Evolutionary conservation across 2,888 invertebrate genomes (phyloP), one percentile per base, ranked within the genome.

Genomic region (Leptinotarsa haldemani): DNA sequence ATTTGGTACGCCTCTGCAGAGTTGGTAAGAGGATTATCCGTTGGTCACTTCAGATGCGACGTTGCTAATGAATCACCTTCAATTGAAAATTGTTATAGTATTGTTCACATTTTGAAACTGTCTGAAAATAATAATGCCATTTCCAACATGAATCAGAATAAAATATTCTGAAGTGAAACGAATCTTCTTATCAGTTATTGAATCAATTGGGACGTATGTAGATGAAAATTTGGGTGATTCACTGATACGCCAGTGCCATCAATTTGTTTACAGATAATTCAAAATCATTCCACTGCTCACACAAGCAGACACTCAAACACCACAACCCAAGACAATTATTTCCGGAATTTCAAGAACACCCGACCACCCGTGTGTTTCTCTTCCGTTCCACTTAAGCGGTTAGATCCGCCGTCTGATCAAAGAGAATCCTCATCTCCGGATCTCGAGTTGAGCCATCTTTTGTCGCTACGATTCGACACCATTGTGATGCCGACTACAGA

Each of bases 371-470:
- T 61, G 61, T 61, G 40, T 61, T 61, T 73, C 73, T 56, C 50
- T 65, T 73, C 66, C 70, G 65, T 73, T 70, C 50, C 61, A 73
- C 66, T 70, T 66, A 73, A 64, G 56, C 64, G 58, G 69, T 58
- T 61, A 65, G 58, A 69, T 73, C 69, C 69, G 50, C 16, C 65
- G 65, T 65, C 65, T 73, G 73, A 65, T 69, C 73, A 65, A 69
- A 73, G 65, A 40, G 65, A 69, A 73, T 73, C 25, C 47, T 40
- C 53, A 58, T 73, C 61, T 65, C 61, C 50, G 52, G 61, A 30
- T 61, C 61, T n/a, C 13, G 20, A 40, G 40, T 61, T 58, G 61
- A 65, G 69, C 69, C 73, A 56, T 64, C 69, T 64, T 73, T 69
- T 58, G 73, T 69, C 69, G 61, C 65, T 12, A 18, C 50, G 63